Evolutionary conservation across 2,888 invertebrate species (phyloP).

Genomic region (Cantharis lateralis): DNA sequence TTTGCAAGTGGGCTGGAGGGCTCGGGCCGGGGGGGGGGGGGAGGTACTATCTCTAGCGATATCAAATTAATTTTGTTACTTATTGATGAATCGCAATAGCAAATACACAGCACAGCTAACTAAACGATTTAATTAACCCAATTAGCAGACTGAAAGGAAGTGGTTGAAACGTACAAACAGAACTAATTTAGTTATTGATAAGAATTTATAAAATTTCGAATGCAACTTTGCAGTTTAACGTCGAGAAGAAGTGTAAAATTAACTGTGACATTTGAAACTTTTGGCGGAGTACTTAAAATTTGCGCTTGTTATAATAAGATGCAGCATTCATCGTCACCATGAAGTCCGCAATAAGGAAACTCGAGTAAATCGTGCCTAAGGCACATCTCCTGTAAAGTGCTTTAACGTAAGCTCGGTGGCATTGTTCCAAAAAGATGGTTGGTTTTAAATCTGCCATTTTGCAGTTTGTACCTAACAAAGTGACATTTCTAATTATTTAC

Average conservation of each 20-base stretch:
- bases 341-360: conserved; percentile 18
- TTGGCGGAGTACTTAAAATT: neutral
- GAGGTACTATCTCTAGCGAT: neutral
- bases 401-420: conserved; percentile 21
- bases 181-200: neutral
- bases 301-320: conserved; percentile 10
- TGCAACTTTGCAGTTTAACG: neutral
- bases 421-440: conserved; percentile 21
- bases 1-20: neutral
- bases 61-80: neutral
- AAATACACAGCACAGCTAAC: neutral
- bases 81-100: neutral
- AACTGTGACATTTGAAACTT: neutral
- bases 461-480: conserved; percentile 7
- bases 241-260: neutral
- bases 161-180: neutral
- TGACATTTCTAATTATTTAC: neutral
- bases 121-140: neutral
- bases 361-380: conserved; percentile 20
- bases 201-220: neutral
- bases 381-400: conserved; percentile 22
- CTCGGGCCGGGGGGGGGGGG: neutral
- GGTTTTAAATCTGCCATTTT: conserved; percentile 22
- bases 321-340: conserved; percentile 11
- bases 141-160: neutral